Conservation (phyloP, 2,797 vertebrate species). For the Myiotriccus ornatus region DNA sequence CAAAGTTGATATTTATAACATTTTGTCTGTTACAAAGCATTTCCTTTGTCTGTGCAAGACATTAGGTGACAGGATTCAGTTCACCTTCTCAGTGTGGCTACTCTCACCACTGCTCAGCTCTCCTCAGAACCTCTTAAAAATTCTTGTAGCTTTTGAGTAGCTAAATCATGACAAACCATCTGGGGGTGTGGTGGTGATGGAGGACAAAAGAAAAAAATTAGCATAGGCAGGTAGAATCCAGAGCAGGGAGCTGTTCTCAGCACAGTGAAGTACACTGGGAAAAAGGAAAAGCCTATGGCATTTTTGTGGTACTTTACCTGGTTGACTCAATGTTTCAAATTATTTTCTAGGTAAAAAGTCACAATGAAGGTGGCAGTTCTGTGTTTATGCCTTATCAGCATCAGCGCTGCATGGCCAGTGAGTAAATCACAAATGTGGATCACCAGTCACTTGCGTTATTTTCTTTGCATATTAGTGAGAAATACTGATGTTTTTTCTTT, state of each 20-base stretch:
- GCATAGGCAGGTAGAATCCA: background rate
- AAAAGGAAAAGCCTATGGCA: background rate
- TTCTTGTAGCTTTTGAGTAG: background rate
- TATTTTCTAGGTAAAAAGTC: constrained; percentile 60
- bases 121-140: background rate
- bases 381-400: constrained; percentile 71
- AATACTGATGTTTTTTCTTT: background rate
- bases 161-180: background rate
- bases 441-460: background rate
- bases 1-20: background rate
- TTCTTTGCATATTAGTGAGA: background rate
- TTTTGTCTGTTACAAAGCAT: background rate
- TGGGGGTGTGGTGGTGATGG: background rate
- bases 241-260: background rate
- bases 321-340: background rate
- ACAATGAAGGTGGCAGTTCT: constrained; percentile 73
- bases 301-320: background rate
- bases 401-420: constrained; percentile 69
- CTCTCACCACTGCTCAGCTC: background rate
- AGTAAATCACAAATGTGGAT: constrained; percentile 50
- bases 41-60: background rate
- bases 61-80: background rate
- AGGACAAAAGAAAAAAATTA: background rate
- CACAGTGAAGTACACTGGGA: background rate
- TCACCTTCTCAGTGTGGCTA: background rate